Conservation (phyloP, 2,113 vertebrate genomes). For the Entomyzon cyanotis region DNA sequence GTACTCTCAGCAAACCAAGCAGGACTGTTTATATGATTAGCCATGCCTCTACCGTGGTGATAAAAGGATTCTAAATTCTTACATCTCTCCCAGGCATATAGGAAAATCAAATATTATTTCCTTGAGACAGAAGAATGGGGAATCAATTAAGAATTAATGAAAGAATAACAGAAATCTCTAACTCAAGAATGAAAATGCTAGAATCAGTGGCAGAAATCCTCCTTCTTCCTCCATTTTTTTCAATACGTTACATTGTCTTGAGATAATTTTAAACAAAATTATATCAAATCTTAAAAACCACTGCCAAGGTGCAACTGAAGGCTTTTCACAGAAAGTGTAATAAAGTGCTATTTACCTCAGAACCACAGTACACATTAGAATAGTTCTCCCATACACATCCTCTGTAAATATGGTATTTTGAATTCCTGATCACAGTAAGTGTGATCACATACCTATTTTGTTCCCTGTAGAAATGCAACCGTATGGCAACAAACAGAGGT, state of each 20-base stretch:
- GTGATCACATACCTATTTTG: conserved; percentile 86
- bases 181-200: neutral
- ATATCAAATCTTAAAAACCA: neutral
- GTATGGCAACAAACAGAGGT: conserved; percentile 91
- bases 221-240: conserved; percentile 24
- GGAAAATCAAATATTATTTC: conserved; percentile 16
- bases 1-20: neutral
- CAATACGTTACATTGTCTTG: neutral
- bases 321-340: neutral
- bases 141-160: conserved; percentile 8
- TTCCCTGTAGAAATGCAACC: conserved; percentile 98
- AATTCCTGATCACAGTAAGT: neutral
- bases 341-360: neutral
- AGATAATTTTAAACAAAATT: conserved; percentile 15
- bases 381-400: neutral
- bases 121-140: conserved; percentile 9
- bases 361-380: neutral
- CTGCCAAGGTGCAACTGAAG: neutral
- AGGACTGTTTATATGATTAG: neutral
- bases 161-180: conserved; percentile 19
- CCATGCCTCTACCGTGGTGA: neutral
- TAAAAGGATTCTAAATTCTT: neutral
- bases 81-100: neutral
- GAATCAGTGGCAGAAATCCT: neutral
- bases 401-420: neutral